Evolutionary conservation across 2,797 vertebrate genomes (phyloP), one percentile per base, ranked within the genome.

Genomic region (Petrocephalus sullivani): DNA sequence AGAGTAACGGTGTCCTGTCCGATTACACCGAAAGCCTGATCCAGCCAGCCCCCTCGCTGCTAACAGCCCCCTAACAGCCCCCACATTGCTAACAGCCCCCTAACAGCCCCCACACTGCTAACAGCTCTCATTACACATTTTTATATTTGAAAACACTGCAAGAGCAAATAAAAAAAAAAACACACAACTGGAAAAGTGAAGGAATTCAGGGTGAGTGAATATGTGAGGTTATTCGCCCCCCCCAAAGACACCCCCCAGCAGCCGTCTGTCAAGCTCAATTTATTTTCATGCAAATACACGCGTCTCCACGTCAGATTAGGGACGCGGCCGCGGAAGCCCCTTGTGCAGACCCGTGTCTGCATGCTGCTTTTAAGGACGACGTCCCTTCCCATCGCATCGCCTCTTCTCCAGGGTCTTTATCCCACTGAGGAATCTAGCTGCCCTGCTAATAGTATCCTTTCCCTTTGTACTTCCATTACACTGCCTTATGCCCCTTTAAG

Each of bases 241-340:
- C 19, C 75, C 1, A 7, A 10, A 51, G 37, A 9, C 46, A 51
- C n/a, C 81, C 56, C 14, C 37, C 81, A 58, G 81, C 75, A 14
- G 84, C 49, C 14, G 67, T 37, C n/a, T 81, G 51, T 54, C 46
- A 19, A 89, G 90, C 90, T 91, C 90, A 4, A 33, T 41, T 85
- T 37, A 85, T 85, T 85, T 85, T 37, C 84, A 85, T 85, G 53
- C 84, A 57, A 85, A 85, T 85, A 37, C 28, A 8, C 3, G 10
- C 51, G 92, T 83, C 78, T 83, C 41, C 41, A 53, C 46, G 4
- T 23, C 46, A 83, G 49, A 49, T 83, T 21, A 23, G 78, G 49
- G 19, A 83, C 0, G 71, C 12, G 71, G 78, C 49, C 46, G 46
- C 8, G 23, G 12, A 23, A 83, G 49, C 78, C 49, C 78, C 7